Base-by-base conservation (phyloP, 92 coral and sea anemone species). In the Zoanthus solanderi region DNA sequence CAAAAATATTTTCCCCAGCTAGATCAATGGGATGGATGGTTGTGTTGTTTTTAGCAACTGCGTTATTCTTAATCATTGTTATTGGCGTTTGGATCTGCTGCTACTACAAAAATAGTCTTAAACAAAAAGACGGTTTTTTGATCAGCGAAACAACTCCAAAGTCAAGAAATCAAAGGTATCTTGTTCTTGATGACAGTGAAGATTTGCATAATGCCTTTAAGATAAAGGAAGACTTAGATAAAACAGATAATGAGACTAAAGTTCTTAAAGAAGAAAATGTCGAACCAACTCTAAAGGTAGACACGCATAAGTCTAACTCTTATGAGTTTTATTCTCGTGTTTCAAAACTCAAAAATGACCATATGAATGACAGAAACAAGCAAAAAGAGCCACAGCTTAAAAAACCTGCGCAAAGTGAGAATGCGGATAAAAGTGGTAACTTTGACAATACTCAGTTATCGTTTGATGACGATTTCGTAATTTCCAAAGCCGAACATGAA, bases 61-160 rank as follows among this genome's bases (percentile, higher is more conserved):
- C 66, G 45, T 6, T 81, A 18, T 31, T 48, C 7, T 11, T 81
- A 12, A 28, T 81, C 9, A 32, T 66, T 45, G 11, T 81, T 81
- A 12, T 81, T 44, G 85, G 58, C 14, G 45, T 81, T 45, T 81
- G 85, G 85, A 52, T 66, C 23, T 81, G 75, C 85, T 81, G 29
- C 85, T 81, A 81, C 74, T 81, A 81, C 85, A 81, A 81, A 13
- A 34, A 66, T 4, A 45, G 42, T 71, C 75, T 81, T 8, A 81
- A 81, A 56, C 31, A 13, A 9, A 81, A 54, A 81, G 85, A 73
- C 6, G 75, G 76, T 66, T 58, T 66, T 31, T 57, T 81, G 5
- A 23, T 65, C 14, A 81, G 75, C 13, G 44, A 16, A 14, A 81
- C 61, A 18, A 81, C 75, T 1, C 75, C 76, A 0, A 8, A 53